A percentile compares a stretch with the other conserved stretches of the same genome.
These are phyloP conservation scores for Chinchilla lanigera DNA, from an alignment of 2,113 vertebrate species.

Conservation along the genomic window DNA sequence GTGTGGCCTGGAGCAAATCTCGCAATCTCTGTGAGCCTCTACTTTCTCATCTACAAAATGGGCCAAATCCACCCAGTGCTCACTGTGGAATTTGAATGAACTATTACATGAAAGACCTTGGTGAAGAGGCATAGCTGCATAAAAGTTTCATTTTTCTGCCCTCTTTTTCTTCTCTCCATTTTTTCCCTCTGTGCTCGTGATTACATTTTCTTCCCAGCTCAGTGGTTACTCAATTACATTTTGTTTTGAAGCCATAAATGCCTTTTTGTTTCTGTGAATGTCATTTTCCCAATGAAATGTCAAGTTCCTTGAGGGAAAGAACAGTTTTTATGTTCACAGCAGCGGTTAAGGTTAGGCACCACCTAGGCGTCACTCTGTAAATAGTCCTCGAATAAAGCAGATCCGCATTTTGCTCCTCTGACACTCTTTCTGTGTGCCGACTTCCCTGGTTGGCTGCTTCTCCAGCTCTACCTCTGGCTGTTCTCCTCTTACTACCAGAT, in stretches of 20 bases:
- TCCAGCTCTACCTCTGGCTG: neutral
- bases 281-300: neutral
- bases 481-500: neutral
- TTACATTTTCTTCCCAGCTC: neutral
- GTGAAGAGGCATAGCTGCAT: neutral
- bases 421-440: neutral
- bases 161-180: neutral
- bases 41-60: neutral
- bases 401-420: neutral
- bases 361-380: neutral
- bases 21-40: neutral
- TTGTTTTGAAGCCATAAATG: neutral
- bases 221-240: neutral
- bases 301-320: neutral
- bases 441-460: neutral
- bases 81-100: neutral
- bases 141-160: neutral
- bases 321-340: neutral
- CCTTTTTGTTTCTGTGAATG: neutral
- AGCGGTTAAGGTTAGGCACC: neutral
- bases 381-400: neutral
- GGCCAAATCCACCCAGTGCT: no score
- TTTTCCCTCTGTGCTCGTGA: neutral
- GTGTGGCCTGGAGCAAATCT: neutral
- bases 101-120: neutral